Evolutionary conservation across 2,888 invertebrate species (phyloP).

Genomic region (Drosophila kuntzei): DNA sequence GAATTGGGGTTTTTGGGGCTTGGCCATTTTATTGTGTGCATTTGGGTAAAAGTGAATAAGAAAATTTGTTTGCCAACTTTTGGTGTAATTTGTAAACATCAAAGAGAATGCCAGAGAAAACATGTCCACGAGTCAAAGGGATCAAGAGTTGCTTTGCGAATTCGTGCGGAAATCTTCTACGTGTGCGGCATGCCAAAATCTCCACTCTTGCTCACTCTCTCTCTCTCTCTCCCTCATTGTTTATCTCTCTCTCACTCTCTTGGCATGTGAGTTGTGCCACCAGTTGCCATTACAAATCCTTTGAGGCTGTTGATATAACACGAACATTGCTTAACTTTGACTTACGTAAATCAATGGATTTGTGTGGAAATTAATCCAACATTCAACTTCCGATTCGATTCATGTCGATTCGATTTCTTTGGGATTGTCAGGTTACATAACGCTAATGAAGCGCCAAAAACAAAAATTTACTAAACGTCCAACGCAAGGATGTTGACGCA

Average conservation of each 20-base stretch:
- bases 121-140: slow-evolving; percentile 81
- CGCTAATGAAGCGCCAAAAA: slow-evolving; percentile 61
- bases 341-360: slow-evolving; percentile 41
- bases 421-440: slow-evolving; percentile 11
- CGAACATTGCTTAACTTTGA: slow-evolving; percentile 19
- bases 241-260: slow-evolving; percentile 4
- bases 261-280: slow-evolving; percentile 22
- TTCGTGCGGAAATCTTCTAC: slow-evolving; percentile 81
- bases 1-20: slow-evolving; percentile 15
- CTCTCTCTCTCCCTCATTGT: not conserved
- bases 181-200: slow-evolving; percentile 75
- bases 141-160: slow-evolving; percentile 82
- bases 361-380: slow-evolving; percentile 6
- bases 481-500: slow-evolving; percentile 12
- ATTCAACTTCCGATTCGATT: slow-evolving; percentile 15
- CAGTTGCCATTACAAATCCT: slow-evolving; percentile 45
- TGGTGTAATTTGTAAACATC: slow-evolving; percentile 81
- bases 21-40: slow-evolving; percentile 71
- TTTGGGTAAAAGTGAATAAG: slow-evolving; percentile 77
- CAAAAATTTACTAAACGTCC: slow-evolving; percentile 26
- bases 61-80: slow-evolving; percentile 80
- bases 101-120: slow-evolving; percentile 78
- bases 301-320: slow-evolving; percentile 43
- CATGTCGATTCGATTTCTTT: not conserved
- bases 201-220: not conserved